Percentiles rank a stretch among this genome's conserved stretches.
Conservation (phyloP, 1,140 invertebrate species). For the Macrocentrus cingulum region DNA sequence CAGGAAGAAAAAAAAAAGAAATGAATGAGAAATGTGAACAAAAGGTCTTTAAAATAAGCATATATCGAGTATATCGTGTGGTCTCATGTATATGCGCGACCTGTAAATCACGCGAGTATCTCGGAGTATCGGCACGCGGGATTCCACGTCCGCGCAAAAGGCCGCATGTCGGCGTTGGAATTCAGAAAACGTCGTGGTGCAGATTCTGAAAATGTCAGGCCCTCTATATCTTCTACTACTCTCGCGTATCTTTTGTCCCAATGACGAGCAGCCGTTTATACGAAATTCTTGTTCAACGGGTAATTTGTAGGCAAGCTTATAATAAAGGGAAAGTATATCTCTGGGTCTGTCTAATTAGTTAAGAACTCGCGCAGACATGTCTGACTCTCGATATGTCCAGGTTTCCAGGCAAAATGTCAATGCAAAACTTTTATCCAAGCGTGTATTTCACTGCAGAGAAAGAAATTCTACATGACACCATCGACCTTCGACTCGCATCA, state of each 20-base stretch:
- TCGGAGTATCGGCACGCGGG: conserved; percentile 25
- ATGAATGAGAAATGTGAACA: no score
- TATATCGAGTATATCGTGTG: no score
- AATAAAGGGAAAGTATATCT: neutral
- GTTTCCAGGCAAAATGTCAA: neutral
- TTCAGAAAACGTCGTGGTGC: conserved; percentile 44
- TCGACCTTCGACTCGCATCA: conserved; percentile 9
- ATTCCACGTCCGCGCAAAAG: conserved; percentile 39
- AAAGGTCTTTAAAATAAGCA: no score
- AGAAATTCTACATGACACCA: neutral
- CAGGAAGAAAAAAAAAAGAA: no score
- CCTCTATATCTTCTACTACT: conserved; percentile 2
- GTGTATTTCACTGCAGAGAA: neutral
- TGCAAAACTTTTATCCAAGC: no score
- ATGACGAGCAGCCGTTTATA: neutral
- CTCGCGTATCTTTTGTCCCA: neutral
- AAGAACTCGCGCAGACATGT: neutral
- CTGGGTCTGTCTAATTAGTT: conserved; percentile 7
- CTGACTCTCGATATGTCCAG: neutral
- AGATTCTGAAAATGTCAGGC: conserved; percentile 53
- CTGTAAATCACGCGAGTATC: conserved; percentile 29
- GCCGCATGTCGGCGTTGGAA: conserved; percentile 39
- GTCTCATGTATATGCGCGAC: conserved; percentile 4
- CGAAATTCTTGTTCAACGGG: neutral
- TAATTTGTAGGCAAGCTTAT: neutral